Percentiles rank a stretch among this genome's conserved stretches.
Conservation (phyloP, 2,797 vertebrate species). For the Pipistrellus pygmaeus region DNA sequence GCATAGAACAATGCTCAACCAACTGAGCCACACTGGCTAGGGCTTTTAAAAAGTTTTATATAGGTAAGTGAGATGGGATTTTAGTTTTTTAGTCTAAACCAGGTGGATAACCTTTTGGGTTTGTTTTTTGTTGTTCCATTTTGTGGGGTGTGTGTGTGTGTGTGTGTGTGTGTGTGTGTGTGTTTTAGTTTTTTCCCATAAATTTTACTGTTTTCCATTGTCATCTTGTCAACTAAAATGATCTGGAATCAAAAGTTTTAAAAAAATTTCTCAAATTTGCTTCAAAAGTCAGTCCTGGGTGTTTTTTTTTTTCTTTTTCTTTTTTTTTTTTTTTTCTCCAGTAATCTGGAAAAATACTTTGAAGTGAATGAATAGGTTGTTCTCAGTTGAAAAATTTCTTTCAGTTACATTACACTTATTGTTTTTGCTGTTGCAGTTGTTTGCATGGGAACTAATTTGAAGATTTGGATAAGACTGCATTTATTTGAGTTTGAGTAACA, state of each 20-base stretch:
- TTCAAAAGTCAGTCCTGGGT: not conserved
- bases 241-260: not conserved
- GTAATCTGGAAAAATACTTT: not conserved
- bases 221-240: conserved; percentile 24
- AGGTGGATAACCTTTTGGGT: not conserved
- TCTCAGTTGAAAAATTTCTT: not conserved
- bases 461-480: not conserved
- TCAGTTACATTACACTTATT: not conserved
- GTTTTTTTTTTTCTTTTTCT: not conserved
- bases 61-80: not conserved
- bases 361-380: not conserved
- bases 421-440: not conserved
- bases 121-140: not conserved
- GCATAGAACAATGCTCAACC: not conserved
- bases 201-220: conserved; percentile 1
- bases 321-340: not conserved
- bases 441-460: not conserved
- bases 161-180: too few relatives aligned
- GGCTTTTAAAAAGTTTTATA: not conserved
- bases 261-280: conserved; percentile 19
- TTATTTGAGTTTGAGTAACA: not conserved
- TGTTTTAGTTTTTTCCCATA: not conserved
- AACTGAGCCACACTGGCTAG: not conserved
- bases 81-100: conserved; percentile 18
- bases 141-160: too few relatives aligned